Base-by-base conservation (phyloP, 1,140 invertebrate genomes). In the Wasmannia auropunctata region DNA sequence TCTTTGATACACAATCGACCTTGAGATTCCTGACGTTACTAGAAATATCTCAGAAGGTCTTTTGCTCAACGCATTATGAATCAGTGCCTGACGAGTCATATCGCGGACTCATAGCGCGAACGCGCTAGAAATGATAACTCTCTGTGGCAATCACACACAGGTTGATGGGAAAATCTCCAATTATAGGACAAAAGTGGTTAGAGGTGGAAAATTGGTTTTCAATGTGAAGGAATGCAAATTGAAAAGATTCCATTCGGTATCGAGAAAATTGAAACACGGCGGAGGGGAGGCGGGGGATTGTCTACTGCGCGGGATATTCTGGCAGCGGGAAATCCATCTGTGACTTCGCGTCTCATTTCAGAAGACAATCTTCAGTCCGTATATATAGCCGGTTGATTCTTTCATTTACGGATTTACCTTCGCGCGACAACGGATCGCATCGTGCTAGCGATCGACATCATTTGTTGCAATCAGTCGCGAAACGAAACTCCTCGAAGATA, bases 151-250 rank as follows among this genome's bases (percentile, higher is more conserved):
- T 90, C 75, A 40, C 85, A 46, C 40, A 67, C 63, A n/a, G n/a
- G 37, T 46, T 54, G 62, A 54, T 54, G 43, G 43, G 81, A 85
- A 67, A 67, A 74, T 75, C 84, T 87, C 46, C 86, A 87, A 86
- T 85, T 84, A 76, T 51, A 81, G 40, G 14, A 43, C 40, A 84
- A 69, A 85, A 54, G 58, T 74, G 70, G 65, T 54, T 34, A 43
- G 62, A 54, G n/a, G 63, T 63, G 63, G 51, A 58, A 58, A 85
- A 89, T 86, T 89, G 84, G 37, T 89, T 89, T 89, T 88, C 84
- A 76, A 88, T 88, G 54, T 63, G 75, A 49, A 69, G 62, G 87
- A 89, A 88, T 81, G 88, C 84, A 63, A 89, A 88, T 77, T 51
- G 74, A 46, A 56, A 11, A 62, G 51, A 88, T 72, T 70, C 70